These are phyloP conservation scores for Adela reaumurella DNA, from an alignment of 2,888 invertebrate genomes.

Conservation along the genomic window DNA sequence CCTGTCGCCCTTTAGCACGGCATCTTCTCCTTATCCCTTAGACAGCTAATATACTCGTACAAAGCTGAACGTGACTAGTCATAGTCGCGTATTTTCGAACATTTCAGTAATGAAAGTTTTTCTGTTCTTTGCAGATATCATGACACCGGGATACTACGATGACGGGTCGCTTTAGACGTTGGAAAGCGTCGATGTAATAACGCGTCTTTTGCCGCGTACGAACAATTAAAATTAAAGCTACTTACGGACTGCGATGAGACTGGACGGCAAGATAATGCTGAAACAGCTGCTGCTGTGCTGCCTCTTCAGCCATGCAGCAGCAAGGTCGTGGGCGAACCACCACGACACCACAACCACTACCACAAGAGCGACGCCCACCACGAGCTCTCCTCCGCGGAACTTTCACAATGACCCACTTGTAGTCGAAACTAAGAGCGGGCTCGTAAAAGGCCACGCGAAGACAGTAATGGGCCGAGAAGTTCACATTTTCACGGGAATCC, in stretches of 20 bases:
- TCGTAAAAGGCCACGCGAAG: slow-evolving; percentile 75
- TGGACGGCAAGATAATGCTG: no score
- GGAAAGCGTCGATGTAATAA: no score
- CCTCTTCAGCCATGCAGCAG: slow-evolving; percentile 29
- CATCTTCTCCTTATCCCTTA: no score
- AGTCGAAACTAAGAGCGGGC: slow-evolving; percentile 79
- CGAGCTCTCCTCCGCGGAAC: slow-evolving; percentile 32
- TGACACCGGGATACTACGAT: slow-evolving; percentile 5
- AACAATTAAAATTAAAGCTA: no score
- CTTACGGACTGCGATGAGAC: no score
- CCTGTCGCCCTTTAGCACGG: no score
- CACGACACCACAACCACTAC: slow-evolving; percentile 51
- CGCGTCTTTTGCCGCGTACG: no score
- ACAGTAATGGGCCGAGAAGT: slow-evolving; percentile 81
- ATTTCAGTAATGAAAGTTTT: slow-evolving; percentile 10
- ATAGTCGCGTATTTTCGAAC: no score
- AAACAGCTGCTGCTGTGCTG: slow-evolving; percentile 19
- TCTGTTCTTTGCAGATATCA: slow-evolving; percentile 27
- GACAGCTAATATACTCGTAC: no score
- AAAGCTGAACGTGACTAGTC: no score
- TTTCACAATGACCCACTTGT: slow-evolving; percentile 69
- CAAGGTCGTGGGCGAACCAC: slow-evolving; percentile 50
- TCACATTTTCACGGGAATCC: slow-evolving; percentile 85
- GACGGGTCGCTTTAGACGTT: no score
- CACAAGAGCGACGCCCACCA: slow-evolving; percentile 44